Conservation (phyloP, 2,113 vertebrate species). For the Hemiscyllium ocellatum region DNA sequence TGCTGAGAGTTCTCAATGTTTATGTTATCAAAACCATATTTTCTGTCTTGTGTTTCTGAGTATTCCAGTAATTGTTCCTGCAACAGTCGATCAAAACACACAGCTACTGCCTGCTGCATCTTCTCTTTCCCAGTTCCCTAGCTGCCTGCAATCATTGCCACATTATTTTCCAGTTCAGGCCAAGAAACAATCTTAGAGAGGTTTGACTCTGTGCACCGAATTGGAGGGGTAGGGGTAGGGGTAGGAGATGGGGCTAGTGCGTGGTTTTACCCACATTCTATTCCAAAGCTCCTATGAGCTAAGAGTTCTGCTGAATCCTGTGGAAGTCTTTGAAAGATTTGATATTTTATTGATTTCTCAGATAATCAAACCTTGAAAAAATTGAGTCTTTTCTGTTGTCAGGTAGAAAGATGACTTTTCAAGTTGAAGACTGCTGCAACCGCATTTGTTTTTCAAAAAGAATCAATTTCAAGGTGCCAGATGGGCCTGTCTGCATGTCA, state of each 20-base stretch:
- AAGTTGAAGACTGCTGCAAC: not conserved
- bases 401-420: not conserved
- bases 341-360: not conserved
- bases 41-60: not conserved
- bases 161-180: not conserved
- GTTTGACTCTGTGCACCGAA: not conserved
- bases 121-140: not conserved
- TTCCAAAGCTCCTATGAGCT: not conserved
- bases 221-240: not conserved
- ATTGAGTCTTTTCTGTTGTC: not conserved
- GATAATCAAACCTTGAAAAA: not conserved
- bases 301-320: no score
- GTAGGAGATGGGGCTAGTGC: not conserved
- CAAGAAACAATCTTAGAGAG: not conserved
- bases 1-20: not conserved
- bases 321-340: no score
- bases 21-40: not conserved
- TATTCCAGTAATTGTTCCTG: not conserved
- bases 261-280: not conserved
- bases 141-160: not conserved
- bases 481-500: not conserved
- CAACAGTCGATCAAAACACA: not conserved
- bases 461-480: not conserved
- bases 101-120: not conserved
- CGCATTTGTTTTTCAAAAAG: not conserved